Conservation (phyloP, 2,113 vertebrate genomes). For the Tiliqua scincoides region DNA sequence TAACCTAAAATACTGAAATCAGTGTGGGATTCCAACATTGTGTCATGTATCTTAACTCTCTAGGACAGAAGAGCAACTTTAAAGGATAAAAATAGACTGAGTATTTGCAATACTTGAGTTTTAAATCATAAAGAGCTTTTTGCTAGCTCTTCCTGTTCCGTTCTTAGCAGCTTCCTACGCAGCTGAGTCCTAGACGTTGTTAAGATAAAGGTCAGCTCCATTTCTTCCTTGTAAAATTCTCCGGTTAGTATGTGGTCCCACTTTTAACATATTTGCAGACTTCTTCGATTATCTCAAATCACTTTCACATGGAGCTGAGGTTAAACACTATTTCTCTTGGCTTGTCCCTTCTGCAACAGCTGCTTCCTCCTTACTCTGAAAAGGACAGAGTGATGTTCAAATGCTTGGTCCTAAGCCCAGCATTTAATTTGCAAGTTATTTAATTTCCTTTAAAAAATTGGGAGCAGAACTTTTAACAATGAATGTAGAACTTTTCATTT, state of each 20-base stretch:
- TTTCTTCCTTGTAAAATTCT: slow-evolving; percentile 64
- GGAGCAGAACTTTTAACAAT: slow-evolving; percentile 82
- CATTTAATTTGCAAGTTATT: slow-evolving; percentile 91
- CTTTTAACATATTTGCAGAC: slow-evolving; percentile 77
- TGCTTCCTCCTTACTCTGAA: slow-evolving; percentile 86
- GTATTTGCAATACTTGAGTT: slow-evolving; percentile 12
- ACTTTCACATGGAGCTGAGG: slow-evolving; percentile 90
- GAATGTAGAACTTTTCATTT: slow-evolving; percentile 83
- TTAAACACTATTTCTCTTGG: slow-evolving; percentile 92
- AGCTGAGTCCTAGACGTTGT: slow-evolving; percentile 27
- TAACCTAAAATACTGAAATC: neutral
- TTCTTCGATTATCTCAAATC: slow-evolving; percentile 84
- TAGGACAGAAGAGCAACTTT: neutral
- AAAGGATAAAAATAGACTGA: neutral
- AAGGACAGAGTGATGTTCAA: slow-evolving; percentile 88
- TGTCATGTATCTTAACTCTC: neutral
- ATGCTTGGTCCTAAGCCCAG: slow-evolving; percentile 79
- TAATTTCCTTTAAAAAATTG: slow-evolving; percentile 91
- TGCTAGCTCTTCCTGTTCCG: slow-evolving; percentile 27
- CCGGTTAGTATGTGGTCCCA: slow-evolving; percentile 76
- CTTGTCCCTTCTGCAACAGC: slow-evolving; percentile 82
- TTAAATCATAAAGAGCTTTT: slow-evolving; percentile 52
- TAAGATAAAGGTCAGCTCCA: slow-evolving; percentile 59
- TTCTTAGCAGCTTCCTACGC: fast-evolving
- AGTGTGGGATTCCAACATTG: neutral